Evolutionary conservation across 2,113 vertebrate species (phyloP).

Genomic region (Dicaeum eximium): DNA sequence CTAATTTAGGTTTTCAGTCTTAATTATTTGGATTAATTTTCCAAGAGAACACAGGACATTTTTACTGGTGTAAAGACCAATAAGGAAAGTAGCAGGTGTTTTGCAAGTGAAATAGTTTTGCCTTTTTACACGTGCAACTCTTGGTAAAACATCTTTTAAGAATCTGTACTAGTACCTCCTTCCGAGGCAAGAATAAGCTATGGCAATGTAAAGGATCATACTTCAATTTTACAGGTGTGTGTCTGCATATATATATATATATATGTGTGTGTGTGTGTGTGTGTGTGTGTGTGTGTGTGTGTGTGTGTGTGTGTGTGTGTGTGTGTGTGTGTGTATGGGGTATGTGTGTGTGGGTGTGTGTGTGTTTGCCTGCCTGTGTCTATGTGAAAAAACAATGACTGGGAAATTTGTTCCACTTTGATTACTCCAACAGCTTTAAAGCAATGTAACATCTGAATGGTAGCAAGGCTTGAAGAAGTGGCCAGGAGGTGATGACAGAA

Average conservation of each 20-base stretch:
- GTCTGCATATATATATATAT: background rate
- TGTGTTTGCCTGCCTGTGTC: background rate
- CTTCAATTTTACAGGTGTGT: background rate
- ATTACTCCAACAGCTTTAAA: background rate
- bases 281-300: too few species aligned
- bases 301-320: too few species aligned
- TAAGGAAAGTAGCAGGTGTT: background rate
- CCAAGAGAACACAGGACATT: rapidly evolving
- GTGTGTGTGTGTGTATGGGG: too few species aligned
- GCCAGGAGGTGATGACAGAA: background rate
- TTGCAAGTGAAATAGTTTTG: background rate
- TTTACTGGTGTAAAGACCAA: background rate
- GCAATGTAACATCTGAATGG: background rate
- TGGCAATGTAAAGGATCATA: background rate
- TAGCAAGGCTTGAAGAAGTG: background rate
- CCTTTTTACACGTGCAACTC: background rate
- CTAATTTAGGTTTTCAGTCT: background rate
- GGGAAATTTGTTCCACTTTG: background rate
- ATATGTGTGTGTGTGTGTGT: too few species aligned
- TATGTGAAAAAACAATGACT: background rate
- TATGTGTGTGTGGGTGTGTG: too few species aligned
- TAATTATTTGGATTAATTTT: background rate
- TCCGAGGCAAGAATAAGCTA: background rate
- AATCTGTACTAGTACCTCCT: background rate
- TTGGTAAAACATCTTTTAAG: background rate